Base-by-base conservation (phyloP, 2,113 vertebrate genomes). In the Leucosticte australis region DNA sequence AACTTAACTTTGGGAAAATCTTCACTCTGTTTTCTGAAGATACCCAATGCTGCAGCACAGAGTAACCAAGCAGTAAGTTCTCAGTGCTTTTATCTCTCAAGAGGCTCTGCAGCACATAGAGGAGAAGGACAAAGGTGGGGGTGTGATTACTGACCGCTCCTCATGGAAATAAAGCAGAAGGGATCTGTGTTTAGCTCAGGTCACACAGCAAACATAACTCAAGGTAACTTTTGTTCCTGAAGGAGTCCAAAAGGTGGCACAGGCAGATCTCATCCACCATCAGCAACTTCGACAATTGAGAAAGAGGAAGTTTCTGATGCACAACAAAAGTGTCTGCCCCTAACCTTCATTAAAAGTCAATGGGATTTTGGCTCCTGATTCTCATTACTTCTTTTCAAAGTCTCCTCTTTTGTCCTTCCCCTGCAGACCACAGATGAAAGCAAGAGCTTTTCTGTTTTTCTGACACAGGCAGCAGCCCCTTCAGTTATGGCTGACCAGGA, bases 261-360 rank as follows among this genome's bases (percentile, higher is more conserved):
- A 27, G 57, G 50, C 68, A 91, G 59, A 74, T 44, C 47, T 50
- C 55, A 41, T 28, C 70, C 59, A 64, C 67, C 71, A 73, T 18
- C 63, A 79, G 70, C 84, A 69, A 39, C 30, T 1, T 5, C 9
- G 33, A 78, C 65, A 77, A 55, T 6, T 42, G 42, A 79, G 50
- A 76, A 57, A 85, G 52, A 87, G 30, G 57, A 88, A 80, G 67
- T 52, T 96, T 83, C 68, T 60, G 60, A 81, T 24, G 52, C 63
- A 53, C 84, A 67, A 80, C 17, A 1, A 80, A 69, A 67, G 57
- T 2, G 0, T 6, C 83, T 86, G 55, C 75, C 82, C 75, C 82
- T 19, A 52, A 39, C 86, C 79, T 83, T 83, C 93, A 80, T 92
- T 90, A 74, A 55, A 96, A 96, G 79, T 96, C 90, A 96, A 83